Evolutionary conservation across 1,140 invertebrate genomes (phyloP), one percentile per base, ranked within the genome.

Genomic region (Ruditapes philippinarum): DNA sequence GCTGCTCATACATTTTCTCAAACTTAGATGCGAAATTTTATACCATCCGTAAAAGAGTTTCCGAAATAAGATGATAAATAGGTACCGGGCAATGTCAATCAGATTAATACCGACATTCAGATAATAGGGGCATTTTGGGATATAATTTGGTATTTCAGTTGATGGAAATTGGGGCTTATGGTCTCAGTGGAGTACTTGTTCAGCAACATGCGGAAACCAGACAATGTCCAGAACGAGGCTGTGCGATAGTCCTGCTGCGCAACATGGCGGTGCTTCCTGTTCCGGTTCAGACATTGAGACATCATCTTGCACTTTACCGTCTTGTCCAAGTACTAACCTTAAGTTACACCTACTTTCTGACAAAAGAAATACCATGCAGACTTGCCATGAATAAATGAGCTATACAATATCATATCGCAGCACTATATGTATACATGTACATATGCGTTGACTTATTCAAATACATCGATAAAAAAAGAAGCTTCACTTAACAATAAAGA

Each of bases 21-120:
- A n/a, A n/a, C n/a, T n/a, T n/a, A n/a, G n/a, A n/a, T n/a, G n/a
- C n/a, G n/a, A n/a, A n/a, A n/a, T n/a, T n/a, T n/a, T n/a, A n/a
- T n/a, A n/a, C 11, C 17, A 28, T 25, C 73, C 84, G 28, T 73
- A 78, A n/a, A 78, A 57, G 78, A 73, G 84, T 17, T 70, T 70
- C 12, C 14, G 62, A 14, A 49, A 70, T 0, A 78, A 73, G n/a
- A 25, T n/a, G n/a, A n/a, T n/a, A n/a, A n/a, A n/a, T n/a, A n/a
- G n/a, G n/a, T n/a, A n/a, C n/a, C n/a, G n/a, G n/a, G n/a, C n/a
- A n/a, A n/a, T n/a, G n/a, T n/a, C n/a, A n/a, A n/a, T n/a, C n/a
- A n/a, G n/a, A n/a, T n/a, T n/a, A n/a, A n/a, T n/a, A n/a, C n/a
- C n/a, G n/a, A n/a, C n/a, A n/a, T n/a, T n/a, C n/a, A n/a, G n/a